phyloP scores from a whole-genome alignment of 2,888 invertebrate genomes.

The Acrobasis repandana region DNA sequence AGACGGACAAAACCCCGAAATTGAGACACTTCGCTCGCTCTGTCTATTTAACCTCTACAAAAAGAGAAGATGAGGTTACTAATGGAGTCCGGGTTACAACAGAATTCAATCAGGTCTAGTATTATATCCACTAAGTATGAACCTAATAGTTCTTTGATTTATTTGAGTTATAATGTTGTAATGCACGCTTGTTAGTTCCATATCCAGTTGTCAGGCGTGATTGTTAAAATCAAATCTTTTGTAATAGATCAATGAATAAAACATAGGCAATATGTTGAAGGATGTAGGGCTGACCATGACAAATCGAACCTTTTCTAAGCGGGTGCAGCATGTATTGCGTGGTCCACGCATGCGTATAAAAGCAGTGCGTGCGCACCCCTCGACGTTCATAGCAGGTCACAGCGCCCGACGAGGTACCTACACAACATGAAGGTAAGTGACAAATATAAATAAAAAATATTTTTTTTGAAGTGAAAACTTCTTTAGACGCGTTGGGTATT shows the following conservation, averaged over 20 bases:
- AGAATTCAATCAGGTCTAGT: no score
- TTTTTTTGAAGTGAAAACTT: no score
- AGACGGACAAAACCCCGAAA: no score
- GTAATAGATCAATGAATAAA: conserved; percentile 24
- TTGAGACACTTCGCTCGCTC: no score
- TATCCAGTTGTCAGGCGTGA: neutral
- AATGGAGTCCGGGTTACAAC: no score
- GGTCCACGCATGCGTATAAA: conserved; percentile 58
- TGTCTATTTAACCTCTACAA: no score
- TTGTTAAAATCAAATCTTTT: conserved; percentile 20
- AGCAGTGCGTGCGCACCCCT: conserved; percentile 57
- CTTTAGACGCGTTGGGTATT: no score
- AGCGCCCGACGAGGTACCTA: conserved; percentile 54
- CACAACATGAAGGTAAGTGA: conserved; percentile 70
- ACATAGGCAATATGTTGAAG: conserved; percentile 23
- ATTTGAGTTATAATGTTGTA: no score
- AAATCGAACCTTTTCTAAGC: conserved; percentile 58
- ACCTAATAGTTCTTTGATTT: no score
- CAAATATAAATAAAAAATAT: conserved; percentile 14
- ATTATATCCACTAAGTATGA: no score
- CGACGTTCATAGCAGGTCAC: conserved; percentile 55
- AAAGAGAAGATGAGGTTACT: no score
- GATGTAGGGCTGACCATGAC: conserved; percentile 55
- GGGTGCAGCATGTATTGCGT: conserved; percentile 43
- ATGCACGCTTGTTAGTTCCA: no score